A percentile compares a stretch with the other conserved stretches of the same genome.
Conservation (phyloP, 2,797 vertebrate genomes). For the Molothrus aeneus region DNA sequence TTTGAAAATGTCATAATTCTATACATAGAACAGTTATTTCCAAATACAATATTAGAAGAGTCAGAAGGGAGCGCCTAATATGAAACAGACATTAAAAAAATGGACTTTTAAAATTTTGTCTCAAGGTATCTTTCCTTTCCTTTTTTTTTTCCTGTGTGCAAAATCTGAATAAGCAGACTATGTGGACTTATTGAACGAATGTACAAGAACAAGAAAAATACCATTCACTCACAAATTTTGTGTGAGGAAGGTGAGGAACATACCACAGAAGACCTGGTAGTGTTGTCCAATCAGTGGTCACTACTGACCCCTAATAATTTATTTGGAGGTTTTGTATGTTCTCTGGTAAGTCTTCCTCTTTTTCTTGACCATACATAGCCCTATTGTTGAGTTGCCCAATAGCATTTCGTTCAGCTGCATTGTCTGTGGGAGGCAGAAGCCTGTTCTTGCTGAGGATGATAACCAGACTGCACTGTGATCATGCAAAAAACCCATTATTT, state of each 20-base stretch:
- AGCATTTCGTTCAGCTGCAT: neutral
- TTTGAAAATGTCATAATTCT: constrained; percentile 63
- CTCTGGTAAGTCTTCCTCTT: neutral
- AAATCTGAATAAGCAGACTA: neutral
- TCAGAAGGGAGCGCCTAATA: neutral
- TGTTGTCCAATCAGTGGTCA: neutral
- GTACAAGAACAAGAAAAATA: neutral
- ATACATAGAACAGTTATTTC: constrained; percentile 44
- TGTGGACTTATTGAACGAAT: neutral
- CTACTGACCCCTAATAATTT: neutral
- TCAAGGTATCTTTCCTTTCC: neutral
- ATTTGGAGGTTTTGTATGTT: fast-evolving
- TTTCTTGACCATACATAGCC: neutral
- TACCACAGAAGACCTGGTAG: neutral
- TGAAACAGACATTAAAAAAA: neutral
- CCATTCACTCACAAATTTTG: neutral
- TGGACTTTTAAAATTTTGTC: neutral
- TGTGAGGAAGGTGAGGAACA: neutral
- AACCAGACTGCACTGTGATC: neutral
- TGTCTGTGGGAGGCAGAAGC: neutral
- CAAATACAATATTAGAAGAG: neutral
- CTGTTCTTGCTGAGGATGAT: neutral
- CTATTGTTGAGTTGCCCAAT: neutral
- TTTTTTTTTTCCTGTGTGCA: neutral
- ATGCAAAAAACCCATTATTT: fast-evolving